Evolutionary conservation across 2,888 invertebrate species (phyloP).

Genomic region (Agriopis marginaria): DNA sequence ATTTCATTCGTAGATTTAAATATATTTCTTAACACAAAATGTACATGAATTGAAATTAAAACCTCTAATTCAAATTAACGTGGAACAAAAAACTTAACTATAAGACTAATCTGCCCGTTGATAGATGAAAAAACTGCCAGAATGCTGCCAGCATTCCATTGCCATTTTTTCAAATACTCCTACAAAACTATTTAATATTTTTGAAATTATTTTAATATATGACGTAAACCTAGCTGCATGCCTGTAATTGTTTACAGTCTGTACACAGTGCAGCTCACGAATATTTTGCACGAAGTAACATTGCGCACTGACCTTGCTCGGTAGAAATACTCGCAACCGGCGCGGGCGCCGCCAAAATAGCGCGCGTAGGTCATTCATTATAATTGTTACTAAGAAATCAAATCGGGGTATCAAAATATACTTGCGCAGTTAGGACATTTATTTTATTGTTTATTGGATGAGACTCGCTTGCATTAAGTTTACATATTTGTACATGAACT

Average conservation of each 20-base stretch:
- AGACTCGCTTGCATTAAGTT: no score
- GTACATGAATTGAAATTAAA: no score
- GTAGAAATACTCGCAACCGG: constrained; percentile 27
- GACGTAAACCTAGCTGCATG: neutral
- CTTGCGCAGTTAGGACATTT: neutral
- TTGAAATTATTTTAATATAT: neutral
- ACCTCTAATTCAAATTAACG: no score
- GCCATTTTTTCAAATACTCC: no score
- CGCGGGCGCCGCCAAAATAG: constrained; percentile 34
- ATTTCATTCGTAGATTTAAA: no score
- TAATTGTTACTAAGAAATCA: constrained; percentile 19
- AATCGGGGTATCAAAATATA: neutral
- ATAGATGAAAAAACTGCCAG: no score
- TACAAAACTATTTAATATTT: no score
- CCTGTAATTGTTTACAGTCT: constrained; percentile 4
- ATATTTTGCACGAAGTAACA: constrained; percentile 34
- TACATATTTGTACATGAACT: no score
- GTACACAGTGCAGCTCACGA: constrained; percentile 30
- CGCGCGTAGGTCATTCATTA: constrained; percentile 34
- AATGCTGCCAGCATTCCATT: no score
- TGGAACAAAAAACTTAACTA: no score
- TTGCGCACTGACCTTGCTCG: constrained; percentile 44
- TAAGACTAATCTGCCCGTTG: no score
- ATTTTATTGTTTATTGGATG: neutral
- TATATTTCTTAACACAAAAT: no score